A percentile compares a stretch with the other conserved stretches of the same genome.
phyloP scores from a whole-genome alignment of 2,888 invertebrate species.

The Lordiphosa fenestrarum region DNA sequence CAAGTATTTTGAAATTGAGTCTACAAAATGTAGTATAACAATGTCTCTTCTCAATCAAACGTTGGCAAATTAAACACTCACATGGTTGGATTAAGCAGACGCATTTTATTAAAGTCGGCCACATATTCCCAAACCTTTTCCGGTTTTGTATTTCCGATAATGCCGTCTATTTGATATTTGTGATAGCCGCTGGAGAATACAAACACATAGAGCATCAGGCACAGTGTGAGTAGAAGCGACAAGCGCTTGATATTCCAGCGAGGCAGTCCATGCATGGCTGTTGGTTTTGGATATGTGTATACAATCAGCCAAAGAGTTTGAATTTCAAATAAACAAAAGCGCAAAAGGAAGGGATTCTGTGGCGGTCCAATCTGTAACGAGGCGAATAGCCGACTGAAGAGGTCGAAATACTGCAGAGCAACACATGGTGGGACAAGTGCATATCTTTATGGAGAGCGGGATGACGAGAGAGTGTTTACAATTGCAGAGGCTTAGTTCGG shows the following conservation, averaged over 20 bases:
- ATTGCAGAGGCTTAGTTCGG: conserved; percentile 6
- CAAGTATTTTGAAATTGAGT: conserved; percentile 83
- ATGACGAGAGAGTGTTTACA: conserved; percentile 3
- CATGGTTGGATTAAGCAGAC: conserved; percentile 87
- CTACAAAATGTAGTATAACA: conserved; percentile 76
- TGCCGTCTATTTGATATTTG: conserved; percentile 81
- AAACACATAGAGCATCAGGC: conserved; percentile 61
- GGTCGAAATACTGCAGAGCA: conserved; percentile 1
- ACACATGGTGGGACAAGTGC: neutral
- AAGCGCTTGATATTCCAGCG: conserved; percentile 65
- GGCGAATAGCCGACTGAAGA: conserved; percentile 35
- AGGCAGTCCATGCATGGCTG: conserved; percentile 55
- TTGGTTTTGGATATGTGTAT: conserved; percentile 16
- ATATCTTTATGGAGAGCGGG: neutral
- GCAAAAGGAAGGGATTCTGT: conserved; percentile 11
- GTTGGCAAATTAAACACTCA: conserved; percentile 79
- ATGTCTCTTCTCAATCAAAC: neutral
- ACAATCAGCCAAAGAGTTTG: conserved; percentile 9
- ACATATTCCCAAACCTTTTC: conserved; percentile 86
- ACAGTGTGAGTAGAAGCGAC: conserved; percentile 41
- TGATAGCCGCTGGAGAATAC: conserved; percentile 76
- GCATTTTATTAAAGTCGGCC: conserved; percentile 88
- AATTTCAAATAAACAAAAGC: conserved; percentile 60
- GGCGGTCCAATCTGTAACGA: conserved; percentile 32
- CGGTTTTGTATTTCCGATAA: conserved; percentile 82